Base-by-base conservation (phyloP, 1,140 invertebrate species). In the Notospermus geniculatus region DNA sequence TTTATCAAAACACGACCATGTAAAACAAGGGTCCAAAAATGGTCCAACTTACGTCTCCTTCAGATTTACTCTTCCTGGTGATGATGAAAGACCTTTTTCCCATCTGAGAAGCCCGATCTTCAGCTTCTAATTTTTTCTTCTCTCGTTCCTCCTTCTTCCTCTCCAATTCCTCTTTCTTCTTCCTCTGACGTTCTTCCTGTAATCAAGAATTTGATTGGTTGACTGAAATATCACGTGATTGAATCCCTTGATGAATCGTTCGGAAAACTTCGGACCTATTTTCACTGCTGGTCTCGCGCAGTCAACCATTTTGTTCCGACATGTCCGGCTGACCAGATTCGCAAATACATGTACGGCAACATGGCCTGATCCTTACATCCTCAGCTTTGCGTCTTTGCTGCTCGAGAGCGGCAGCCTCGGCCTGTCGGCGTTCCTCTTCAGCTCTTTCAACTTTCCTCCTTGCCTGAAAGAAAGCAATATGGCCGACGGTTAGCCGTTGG, bases 91-190 rank as follows among this genome's bases (percentile, higher is more conserved):
- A 25, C 54, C 41, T 54, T 23, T 50, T 28, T 22, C 46, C 43
- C 27, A 50, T 59, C 39, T 58, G 28, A 17, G 28, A 32, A 22
- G 36, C 56, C 23, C 39, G 41, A 36, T 63, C 55, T 59, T 63
- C 61, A 23, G 25, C 19, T 43, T 63, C 61, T 39, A 41, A 59
- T 59, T 63, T 32, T 22, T 59, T 63, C 50, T 54, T 54, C 28
- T 50, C 29, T 45, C 62, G 54, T 61, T 54, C 62, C 53, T 32
- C 19, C 17, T 22, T 91, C 87, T 93, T 93, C 87, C 93, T 94
- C 83, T 94, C 91, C 82, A 93, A 90, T 79, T 63, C 67, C 53
- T 69, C 67, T 13, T 45, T n/a, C 54, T 69, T 71, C 36, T 55
- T 62, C 27, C 58, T 57, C 29, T 52, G 25, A 45, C 64, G 50